Evolutionary conservation across 1,140 invertebrate species (phyloP), one percentile per base, ranked within the genome.

Genomic region (Ostrea denselamellosa): DNA sequence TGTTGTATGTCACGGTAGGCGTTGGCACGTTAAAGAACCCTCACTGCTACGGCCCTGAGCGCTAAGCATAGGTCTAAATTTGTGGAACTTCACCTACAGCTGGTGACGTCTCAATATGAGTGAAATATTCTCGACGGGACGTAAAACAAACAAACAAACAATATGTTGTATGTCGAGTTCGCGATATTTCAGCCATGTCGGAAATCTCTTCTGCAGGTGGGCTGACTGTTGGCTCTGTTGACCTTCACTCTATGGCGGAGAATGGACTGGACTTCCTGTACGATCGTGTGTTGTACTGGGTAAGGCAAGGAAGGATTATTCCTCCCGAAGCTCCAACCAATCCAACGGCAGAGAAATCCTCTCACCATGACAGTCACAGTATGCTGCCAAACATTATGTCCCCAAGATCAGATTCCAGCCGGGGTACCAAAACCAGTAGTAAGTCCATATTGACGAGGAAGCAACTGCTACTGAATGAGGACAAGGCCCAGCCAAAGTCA

Each of bases 251-350:
- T 53, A 85, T 92, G 87, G 88, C 91, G n/a, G 91, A 91, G 44
- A 89, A 90, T 62, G 90, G 91, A 51, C 84, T 92, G 14, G 87
- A 92, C 77, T 92, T 92, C 82, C 84, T 92, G 17, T 88, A 90
- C 25, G 91, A 92, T 44, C 87, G 91, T 52, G 89, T 89, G 28
- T 22, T 91, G 34, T 92, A 89, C 86, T 92, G 91, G 91, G 91
- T 91, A 25, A 85, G 86, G 8, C 89, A 91, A 44, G 91, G 90
- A 34, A 87, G 89, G 14, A 89, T 90, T 22, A 87, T 90, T 71
- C 91, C 91, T 19, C 91, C 90, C 9, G 89, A 90, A 25, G 85
- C 87, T 9, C 86, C 86, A 28, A 71, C 65, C 8, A 51, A 83
- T 17, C 89, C 84, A 71, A 44, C 34, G 5, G 82, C 88, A 28